Evolutionary conservation across 2,888 invertebrate species (phyloP), one percentile per base, ranked within the genome.

Genomic region (Erebia palarica): DNA sequence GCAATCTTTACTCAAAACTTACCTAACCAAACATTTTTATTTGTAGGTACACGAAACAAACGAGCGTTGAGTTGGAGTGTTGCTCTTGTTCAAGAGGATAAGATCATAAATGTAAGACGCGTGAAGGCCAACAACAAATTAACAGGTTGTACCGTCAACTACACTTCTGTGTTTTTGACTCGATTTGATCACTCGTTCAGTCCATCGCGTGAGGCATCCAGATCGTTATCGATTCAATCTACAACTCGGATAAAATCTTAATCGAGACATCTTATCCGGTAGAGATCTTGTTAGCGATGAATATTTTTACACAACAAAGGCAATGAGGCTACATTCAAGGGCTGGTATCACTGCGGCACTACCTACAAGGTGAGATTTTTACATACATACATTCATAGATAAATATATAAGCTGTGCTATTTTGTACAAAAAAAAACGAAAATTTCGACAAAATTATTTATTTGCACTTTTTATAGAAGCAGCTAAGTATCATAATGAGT

Each of bases 151-250:
- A 55, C 16, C 10, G 10, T 1, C 55, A 55, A 55, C 16, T 55
- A 18, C 55, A 16, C 55, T 55, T 11, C 55, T 18, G 55, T 55
- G 55, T 16, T 9, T 9, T 18, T 4, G 16, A 53, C 18, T 18
- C 53, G 16, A 16, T 16, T 53, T n/a, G n/a, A 14, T 16, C 8
- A 1, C n/a, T 53, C 53, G 53, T 53, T n/a, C n/a, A 7, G 16
- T 53, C 61, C 47, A 4, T 47, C 63, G 63, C 49, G 63, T 49
- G 63, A 49, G 18, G 18, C 61, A n/a, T 47, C 65, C 11, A 70
- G 73, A 70, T 73, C 55, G 58, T 70, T 73, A 70, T 73, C 73
- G 47, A 49, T 10, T 44, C 51, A 16, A 57, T 36, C 63, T 60
- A 44, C 65, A 61, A 63, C 64, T 42, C 64, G 21, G 63, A 64